These are phyloP conservation scores for Spodoptera picta DNA, from an alignment of 2,888 invertebrate species.

Conservation along the genomic window DNA sequence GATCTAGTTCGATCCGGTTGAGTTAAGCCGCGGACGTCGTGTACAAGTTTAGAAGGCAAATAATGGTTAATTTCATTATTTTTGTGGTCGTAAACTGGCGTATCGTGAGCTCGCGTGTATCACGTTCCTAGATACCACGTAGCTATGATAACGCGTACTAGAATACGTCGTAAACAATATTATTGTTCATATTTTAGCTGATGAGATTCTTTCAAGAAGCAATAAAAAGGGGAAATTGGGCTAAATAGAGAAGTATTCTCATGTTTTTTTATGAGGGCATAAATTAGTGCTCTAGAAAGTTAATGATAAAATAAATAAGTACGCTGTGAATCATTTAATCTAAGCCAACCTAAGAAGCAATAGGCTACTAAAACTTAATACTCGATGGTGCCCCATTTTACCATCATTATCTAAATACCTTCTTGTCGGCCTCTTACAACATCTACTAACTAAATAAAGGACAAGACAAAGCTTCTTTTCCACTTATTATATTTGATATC, in stretches of 20 bases:
- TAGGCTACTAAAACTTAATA: too few relatives aligned
- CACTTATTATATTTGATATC: too few relatives aligned
- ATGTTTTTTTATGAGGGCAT: not conserved
- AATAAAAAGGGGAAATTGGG: not conserved
- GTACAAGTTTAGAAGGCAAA: constrained; percentile 64
- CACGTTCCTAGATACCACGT: constrained; percentile 43
- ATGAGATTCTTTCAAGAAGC: constrained; percentile 8
- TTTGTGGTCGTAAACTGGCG: constrained; percentile 74
- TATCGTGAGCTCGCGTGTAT: constrained; percentile 73
- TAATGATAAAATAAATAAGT: too few relatives aligned
- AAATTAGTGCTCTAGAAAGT: too few relatives aligned
- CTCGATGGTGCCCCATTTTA: too few relatives aligned
- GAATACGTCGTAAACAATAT: constrained; percentile 18
- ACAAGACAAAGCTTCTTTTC: too few relatives aligned
- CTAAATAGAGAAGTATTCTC: not conserved
- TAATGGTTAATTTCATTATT: constrained; percentile 82
- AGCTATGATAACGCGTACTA: constrained; percentile 31
- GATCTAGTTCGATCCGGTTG: constrained; percentile 43
- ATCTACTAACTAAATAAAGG: too few relatives aligned
- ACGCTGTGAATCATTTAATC: too few relatives aligned
- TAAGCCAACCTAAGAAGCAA: too few relatives aligned
- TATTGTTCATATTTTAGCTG: constrained; percentile 18
- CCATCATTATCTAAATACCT: too few relatives aligned
- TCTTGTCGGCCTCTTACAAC: too few relatives aligned
- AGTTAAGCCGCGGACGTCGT: constrained; percentile 54